phyloP scores from a whole-genome alignment of 1,140 invertebrate species.

The Oscheius sp. region DNA sequence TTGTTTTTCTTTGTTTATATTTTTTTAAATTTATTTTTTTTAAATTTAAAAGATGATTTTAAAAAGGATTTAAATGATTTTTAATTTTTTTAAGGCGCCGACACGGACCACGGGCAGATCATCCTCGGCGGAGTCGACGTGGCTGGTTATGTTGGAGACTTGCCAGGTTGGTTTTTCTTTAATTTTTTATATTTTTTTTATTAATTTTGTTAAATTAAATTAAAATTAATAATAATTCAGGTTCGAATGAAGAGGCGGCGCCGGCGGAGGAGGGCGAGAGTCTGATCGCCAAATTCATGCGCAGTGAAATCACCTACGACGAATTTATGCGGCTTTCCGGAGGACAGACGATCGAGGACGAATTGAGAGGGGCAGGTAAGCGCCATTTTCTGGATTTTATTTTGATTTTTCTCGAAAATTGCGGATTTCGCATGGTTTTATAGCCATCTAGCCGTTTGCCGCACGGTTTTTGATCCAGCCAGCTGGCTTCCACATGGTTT shows the following conservation, averaged over 20 bases:
- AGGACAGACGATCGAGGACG: constrained; percentile 25
- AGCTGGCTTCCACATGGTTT: too few relatives aligned
- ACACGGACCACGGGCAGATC: background rate
- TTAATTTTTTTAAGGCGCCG: too few relatives aligned
- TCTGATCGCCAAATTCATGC: constrained; percentile 18
- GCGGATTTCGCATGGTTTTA: too few relatives aligned
- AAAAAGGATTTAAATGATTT: too few relatives aligned
- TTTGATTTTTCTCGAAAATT: too few relatives aligned
- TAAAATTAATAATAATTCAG: too few relatives aligned
- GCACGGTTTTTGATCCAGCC: too few relatives aligned
- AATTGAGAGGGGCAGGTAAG: constrained; percentile 1
- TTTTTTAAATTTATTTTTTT: too few relatives aligned
- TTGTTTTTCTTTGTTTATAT: too few relatives aligned
- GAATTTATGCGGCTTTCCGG: constrained; percentile 31
- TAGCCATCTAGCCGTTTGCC: too few relatives aligned
- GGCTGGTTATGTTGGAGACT: background rate
- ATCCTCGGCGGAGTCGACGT: background rate
- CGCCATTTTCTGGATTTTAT: background rate
- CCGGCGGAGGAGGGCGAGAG: background rate
- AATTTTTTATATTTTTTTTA: background rate
- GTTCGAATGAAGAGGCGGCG: background rate
- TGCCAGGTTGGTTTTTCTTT: background rate
- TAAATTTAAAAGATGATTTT: too few relatives aligned
- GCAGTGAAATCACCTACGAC: constrained; percentile 25
- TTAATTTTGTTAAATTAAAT: too few relatives aligned